phyloP scores from a whole-genome alignment of 53 echinoderm and acorn worm species.

The Paracentrotus lividus region DNA sequence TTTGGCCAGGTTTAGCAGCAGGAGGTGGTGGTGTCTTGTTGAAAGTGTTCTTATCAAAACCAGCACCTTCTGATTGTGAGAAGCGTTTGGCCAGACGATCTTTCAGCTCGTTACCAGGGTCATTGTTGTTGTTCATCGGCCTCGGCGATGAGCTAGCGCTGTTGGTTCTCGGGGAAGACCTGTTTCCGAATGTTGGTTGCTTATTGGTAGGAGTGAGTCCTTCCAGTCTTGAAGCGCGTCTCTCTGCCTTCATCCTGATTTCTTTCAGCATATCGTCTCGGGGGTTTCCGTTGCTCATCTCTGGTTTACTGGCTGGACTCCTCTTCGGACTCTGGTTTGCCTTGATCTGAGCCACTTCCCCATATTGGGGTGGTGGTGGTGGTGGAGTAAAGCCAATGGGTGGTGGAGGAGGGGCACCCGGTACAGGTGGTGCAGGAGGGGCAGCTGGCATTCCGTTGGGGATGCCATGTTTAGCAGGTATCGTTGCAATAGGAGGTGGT shows the following conservation, averaged over 20 bases:
- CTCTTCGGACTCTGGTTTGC: background rate
- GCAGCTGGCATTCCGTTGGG: slow-evolving; percentile 58
- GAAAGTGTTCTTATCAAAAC: background rate
- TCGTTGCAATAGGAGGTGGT: slow-evolving; percentile 72
- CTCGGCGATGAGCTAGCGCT: background rate
- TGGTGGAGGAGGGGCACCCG: slow-evolving; percentile 77
- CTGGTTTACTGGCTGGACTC: slow-evolving; percentile 33
- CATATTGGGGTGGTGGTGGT: slow-evolving; percentile 65
- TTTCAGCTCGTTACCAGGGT: slow-evolving; percentile 17
- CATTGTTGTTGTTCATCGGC: slow-evolving; percentile 36
- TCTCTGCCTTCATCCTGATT: slow-evolving; percentile 75
- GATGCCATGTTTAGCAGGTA: slow-evolving; percentile 53
- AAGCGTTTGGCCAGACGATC: slow-evolving; percentile 55
- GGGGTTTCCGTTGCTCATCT: slow-evolving; percentile 40
- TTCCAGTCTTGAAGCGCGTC: slow-evolving; percentile 70
- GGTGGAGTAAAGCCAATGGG: slow-evolving; percentile 69
- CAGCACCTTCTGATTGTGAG: slow-evolving; percentile 2
- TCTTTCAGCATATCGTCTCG: slow-evolving; percentile 79
- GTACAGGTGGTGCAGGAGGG: slow-evolving; percentile 39
- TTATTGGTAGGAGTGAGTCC: slow-evolving; percentile 4
- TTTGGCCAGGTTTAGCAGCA: slow-evolving; percentile 66
- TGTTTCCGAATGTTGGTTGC: slow-evolving; percentile 27
- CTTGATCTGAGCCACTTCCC: slow-evolving; percentile 19
- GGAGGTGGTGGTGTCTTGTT: slow-evolving; percentile 47
- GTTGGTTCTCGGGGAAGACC: background rate